Percentiles rank a stretch among this genome's conserved stretches.
phyloP scores from a whole-genome alignment of 2,113 vertebrate species.

The Cyanocitta stelleri region DNA sequence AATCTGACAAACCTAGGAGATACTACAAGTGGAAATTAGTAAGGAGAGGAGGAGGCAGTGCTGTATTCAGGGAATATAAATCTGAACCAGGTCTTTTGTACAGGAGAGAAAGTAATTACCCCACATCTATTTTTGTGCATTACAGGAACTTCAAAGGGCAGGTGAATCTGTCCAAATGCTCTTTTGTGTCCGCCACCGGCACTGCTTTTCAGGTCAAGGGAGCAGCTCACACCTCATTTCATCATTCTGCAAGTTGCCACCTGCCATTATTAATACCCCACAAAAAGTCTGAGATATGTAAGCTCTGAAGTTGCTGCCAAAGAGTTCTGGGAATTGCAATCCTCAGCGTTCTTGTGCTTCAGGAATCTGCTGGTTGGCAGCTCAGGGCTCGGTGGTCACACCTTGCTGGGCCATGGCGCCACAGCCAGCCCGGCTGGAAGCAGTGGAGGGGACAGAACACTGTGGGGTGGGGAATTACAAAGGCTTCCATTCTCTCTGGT shows the following conservation, averaged over 20 bases:
- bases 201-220: neutral
- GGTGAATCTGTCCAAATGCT: neutral
- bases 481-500: neutral
- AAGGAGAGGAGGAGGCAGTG: neutral
- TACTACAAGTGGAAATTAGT: neutral
- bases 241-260: neutral
- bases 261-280: neutral
- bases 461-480: neutral
- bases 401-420: fast-evolving
- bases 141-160: neutral
- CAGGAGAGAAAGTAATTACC: neutral
- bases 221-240: neutral
- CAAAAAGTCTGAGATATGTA: neutral
- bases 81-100: neutral
- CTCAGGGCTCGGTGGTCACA: neutral
- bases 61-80: neutral
- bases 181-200: neutral
- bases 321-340: neutral
- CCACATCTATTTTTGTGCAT: neutral
- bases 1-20: neutral
- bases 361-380: neutral
- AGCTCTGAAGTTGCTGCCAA: neutral
- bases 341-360: neutral
- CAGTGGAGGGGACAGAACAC: neutral
- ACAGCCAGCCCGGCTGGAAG: fast-evolving